Base-by-base conservation (phyloP, 1,140 invertebrate species). In the Myzus persicae region DNA sequence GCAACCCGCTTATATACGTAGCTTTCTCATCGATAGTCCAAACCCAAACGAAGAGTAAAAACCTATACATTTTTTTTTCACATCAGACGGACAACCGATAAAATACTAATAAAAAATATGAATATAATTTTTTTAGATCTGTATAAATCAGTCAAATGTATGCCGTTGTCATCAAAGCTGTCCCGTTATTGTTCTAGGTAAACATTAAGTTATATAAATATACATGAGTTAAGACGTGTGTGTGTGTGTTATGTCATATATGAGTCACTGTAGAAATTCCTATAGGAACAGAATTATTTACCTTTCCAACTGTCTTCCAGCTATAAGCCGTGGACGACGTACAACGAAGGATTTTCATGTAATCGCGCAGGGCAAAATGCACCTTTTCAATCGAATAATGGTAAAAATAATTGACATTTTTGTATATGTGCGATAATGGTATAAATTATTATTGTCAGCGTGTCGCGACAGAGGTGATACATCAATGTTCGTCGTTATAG, bases 321-420 rank as follows among this genome's bases (percentile, higher is more conserved):
- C 59, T 76, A 5, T n/a, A 76, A 76, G n/a, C 4, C 6, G 59
- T 3, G n/a, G 31, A 76, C 59, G 14, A 76, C 59, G 31, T 76
- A 67, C 18, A n/a, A 76, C n/a, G 11, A n/a, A 76, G 31, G 31
- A n/a, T 76, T 76, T 76, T n/a, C 59, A n/a, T 6, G 31, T 76
- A n/a, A 76, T n/a, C 18, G 31, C 14, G 59, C 31, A n/a, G 14
- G 6, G 18, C 31, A 76, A 76, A 76, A 36, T 76, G n/a, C 31
- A 76, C 14, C 1, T 76, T 76, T n/a, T 76, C 59, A n/a, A 76
- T 76, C 14, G 31, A 76, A 76, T n/a, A 76, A n/a, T 76, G 59
- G 59, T 36, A 76, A 76, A 76, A 36, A 76, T 76, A 76, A n/a
- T 76, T 76, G 59, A 76, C 31, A 76, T 76, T 76, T n/a, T 76